Evolutionary conservation across 2,888 invertebrate genomes (phyloP), one percentile per base, ranked within the genome.

Genomic region (Meta bourneti): DNA sequence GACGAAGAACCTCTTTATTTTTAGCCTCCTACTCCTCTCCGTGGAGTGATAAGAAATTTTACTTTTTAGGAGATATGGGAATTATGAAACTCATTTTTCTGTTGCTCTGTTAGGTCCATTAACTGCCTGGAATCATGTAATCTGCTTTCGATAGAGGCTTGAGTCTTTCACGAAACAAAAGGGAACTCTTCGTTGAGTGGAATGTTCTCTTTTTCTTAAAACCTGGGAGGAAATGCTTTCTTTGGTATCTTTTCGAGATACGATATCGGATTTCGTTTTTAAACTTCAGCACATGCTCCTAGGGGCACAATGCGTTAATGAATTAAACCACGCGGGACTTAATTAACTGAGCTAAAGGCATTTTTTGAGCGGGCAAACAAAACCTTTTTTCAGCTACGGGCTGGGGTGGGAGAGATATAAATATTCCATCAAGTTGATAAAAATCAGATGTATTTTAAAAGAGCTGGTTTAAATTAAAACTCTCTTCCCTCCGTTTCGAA

Each of bases 1-100:
- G 6, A 19, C 9, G 20, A 20, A 54, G 20, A 54, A 79, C 13
- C 54, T 54, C 61, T 34, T 79, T 78, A 16, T 77, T 82, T 82
- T 82, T 19, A 49, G 7, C 52, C 48, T 51, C 70, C 52, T 5
- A 9, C 6, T 16, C 11, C 13, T n/a, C n/a, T n/a, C 61, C 13
- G 61, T 61, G 61, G 19, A 71, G 85, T 52, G 83, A 83, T 74
- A 83, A 83, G 72, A 74, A 83, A 83, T 72, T 20, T 83, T 49
- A 11, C 81, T 82, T 71, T 48, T 52, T 72, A 72, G 48, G 48
- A 52, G 54, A 72, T 74, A 77, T 74, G 52, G 74, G 77, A 85
- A 85, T 85, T 85, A 85, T 77, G 20, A 72, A 85, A 69, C 85
- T 77, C n/a, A 16, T 51, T 51, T 11, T 83, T 72, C 74, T 20